Evolutionary conservation across 1,140 invertebrate species (phyloP).

Genomic region (Cyphomyrmex costatus): DNA sequence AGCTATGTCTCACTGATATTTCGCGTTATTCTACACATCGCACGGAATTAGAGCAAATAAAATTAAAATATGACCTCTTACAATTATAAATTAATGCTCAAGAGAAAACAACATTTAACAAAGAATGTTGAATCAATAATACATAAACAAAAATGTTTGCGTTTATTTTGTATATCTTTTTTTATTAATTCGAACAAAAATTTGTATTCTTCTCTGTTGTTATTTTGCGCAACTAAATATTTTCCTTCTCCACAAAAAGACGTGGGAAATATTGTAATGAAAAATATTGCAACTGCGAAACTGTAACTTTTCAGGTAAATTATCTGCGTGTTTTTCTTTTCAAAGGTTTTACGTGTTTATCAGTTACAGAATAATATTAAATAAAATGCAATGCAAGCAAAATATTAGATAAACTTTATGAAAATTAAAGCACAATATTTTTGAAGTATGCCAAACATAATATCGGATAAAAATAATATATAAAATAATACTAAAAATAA

Average conservation of each 20-base stretch:
- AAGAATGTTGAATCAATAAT: background rate
- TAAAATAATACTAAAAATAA: conserved; percentile 3
- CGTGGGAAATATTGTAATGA: background rate
- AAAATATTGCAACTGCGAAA: conserved; percentile 13
- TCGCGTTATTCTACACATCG: conserved; percentile 25
- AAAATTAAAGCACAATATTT: background rate
- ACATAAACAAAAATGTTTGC: conserved; percentile 11
- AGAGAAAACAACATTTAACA: background rate
- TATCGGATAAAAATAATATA: background rate
- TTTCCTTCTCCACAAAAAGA: background rate
- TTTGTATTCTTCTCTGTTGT: conserved; percentile 9
- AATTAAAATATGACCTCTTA: background rate
- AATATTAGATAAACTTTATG: background rate
- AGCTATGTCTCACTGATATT: conserved; percentile 18
- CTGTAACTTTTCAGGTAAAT: conserved; percentile 17
- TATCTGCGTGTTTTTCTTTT: background rate
- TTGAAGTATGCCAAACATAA: background rate
- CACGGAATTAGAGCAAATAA: conserved; percentile 49
- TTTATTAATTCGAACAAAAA: conserved; percentile 15
- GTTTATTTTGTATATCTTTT: background rate
- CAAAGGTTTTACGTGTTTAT: background rate
- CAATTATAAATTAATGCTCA: conserved; percentile 21
- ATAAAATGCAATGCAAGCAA: background rate
- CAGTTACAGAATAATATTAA: background rate
- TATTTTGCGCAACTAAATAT: conserved; percentile 23